Conservation (phyloP, 2,888 invertebrate species). For the Nemapogon koenigi region DNA sequence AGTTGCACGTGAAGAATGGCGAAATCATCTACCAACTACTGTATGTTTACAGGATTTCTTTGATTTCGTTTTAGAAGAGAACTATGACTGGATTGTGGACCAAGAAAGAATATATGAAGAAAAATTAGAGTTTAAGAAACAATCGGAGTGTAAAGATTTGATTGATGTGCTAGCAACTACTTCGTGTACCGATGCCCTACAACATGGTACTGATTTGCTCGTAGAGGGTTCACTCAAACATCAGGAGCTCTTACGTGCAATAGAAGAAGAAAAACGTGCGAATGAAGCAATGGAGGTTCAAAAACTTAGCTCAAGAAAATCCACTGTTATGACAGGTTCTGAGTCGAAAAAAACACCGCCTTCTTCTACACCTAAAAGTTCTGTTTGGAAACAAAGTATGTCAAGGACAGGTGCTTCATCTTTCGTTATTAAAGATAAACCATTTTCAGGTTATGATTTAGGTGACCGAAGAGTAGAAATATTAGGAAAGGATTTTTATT, state of each 20-base stretch:
- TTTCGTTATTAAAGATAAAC: conserved; percentile 21
- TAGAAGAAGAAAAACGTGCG: conserved; percentile 21
- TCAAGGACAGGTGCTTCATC: conserved; percentile 19
- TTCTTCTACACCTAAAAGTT: conserved; percentile 23
- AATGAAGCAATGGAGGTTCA: too few species aligned
- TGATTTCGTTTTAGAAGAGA: conserved; percentile 54
- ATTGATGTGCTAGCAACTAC: conserved; percentile 25
- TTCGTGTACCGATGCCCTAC: conserved; percentile 31
- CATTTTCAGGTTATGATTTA: conserved; percentile 45
- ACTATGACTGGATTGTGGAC: conserved; percentile 51
- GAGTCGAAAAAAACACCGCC: conserved; percentile 26
- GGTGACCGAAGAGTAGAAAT: conserved; percentile 48
- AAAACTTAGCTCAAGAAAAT: conserved; percentile 25
- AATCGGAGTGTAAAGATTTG: conserved; percentile 28
- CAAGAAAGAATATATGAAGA: conserved; percentile 43
- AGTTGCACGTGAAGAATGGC: conserved; percentile 47
- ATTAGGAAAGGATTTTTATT: conserved; percentile 44
- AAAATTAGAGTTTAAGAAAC: conserved; percentile 22
- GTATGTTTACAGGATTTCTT: conserved; percentile 62
- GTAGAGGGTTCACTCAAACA: conserved; percentile 52
- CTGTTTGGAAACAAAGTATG: background rate
- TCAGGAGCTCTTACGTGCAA: conserved; percentile 25
- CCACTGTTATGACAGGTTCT: conserved; percentile 19
- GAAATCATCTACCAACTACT: conserved; percentile 50
- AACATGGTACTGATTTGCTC: conserved; percentile 37